A percentile compares a stretch with the other conserved stretches of the same genome.
Evolutionary conservation across 1,140 invertebrate genomes (phyloP).

Genomic region (Neotoxoptera formosana): DNA sequence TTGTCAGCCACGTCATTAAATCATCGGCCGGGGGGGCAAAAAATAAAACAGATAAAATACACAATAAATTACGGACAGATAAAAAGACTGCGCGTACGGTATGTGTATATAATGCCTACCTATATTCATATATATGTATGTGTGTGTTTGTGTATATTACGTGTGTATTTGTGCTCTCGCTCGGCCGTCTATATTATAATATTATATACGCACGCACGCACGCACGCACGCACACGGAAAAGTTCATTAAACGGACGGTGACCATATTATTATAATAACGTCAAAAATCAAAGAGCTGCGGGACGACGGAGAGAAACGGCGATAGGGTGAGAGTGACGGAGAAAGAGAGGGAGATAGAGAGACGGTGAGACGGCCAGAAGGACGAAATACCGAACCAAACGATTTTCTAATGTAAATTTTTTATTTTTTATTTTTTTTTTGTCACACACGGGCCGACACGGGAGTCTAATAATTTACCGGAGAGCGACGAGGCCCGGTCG

Average conservation of each 20-base stretch:
- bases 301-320: not conserved
- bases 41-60: conserved; percentile 32
- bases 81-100: conserved; percentile 11
- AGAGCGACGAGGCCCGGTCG: conserved; percentile 20
- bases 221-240: not conserved
- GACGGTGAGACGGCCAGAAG: not conserved
- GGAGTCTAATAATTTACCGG: conserved; percentile 43
- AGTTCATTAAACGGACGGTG: conserved; percentile 47
- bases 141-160: not conserved
- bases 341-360: not conserved
- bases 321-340: not conserved
- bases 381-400: conserved; percentile 29
- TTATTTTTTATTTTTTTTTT: not conserved
- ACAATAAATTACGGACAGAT: conserved; percentile 50
- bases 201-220: not conserved
- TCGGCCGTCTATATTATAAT: not conserved
- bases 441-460: conserved; percentile 31
- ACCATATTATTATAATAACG: conserved; percentile 16
- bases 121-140: not conserved
- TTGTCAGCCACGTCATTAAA: conserved; percentile 50
- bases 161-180: not conserved
- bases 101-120: not conserved
- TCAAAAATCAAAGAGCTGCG: not conserved
- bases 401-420: conserved; percentile 48
- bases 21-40: conserved; percentile 33